Evolutionary conservation across 2,113 vertebrate genomes (phyloP).

Genomic region (Mormyrus lacerda): DNA sequence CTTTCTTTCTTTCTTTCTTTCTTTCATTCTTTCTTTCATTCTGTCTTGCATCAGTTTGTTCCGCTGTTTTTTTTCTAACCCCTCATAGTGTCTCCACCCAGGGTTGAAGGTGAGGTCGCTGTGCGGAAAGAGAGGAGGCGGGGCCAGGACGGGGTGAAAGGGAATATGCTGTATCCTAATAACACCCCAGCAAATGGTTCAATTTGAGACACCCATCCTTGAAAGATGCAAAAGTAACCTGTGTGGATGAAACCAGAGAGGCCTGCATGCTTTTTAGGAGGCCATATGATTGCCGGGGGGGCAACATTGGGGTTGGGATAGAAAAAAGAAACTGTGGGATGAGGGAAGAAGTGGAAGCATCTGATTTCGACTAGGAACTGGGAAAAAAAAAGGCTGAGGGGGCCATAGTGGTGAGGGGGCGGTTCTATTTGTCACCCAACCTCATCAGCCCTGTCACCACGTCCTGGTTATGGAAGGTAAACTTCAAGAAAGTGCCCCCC

Average conservation of each 20-base stretch:
- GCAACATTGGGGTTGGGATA: too few relatives aligned
- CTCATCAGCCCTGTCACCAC: too few relatives aligned
- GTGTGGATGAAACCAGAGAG: not conserved
- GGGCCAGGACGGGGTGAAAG: not conserved
- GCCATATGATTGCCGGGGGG: too few relatives aligned
- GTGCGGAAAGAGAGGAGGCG: not conserved
- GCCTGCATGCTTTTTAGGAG: not conserved
- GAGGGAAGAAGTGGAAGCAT: not conserved
- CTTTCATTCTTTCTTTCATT: not conserved
- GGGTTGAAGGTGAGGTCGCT: not conserved
- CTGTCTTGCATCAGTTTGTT: not conserved
- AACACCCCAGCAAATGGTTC: not conserved
- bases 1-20: constrained; percentile 9
- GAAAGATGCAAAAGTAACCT: not conserved
- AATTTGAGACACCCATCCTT: not conserved
- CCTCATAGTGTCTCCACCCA: not conserved
- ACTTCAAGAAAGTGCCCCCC: not conserved
- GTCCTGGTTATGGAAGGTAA: not conserved
- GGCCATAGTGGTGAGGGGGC: too few relatives aligned
- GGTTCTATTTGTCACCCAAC: too few relatives aligned
- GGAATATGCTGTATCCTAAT: not conserved
- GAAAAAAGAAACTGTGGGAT: not conserved
- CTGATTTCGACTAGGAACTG: not conserved
- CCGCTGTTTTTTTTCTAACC: not conserved
- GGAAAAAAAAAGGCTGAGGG: not conserved